Evolutionary conservation across 2,797 vertebrate species (phyloP).

Genomic region (Rhabdophis nuchalis): DNA sequence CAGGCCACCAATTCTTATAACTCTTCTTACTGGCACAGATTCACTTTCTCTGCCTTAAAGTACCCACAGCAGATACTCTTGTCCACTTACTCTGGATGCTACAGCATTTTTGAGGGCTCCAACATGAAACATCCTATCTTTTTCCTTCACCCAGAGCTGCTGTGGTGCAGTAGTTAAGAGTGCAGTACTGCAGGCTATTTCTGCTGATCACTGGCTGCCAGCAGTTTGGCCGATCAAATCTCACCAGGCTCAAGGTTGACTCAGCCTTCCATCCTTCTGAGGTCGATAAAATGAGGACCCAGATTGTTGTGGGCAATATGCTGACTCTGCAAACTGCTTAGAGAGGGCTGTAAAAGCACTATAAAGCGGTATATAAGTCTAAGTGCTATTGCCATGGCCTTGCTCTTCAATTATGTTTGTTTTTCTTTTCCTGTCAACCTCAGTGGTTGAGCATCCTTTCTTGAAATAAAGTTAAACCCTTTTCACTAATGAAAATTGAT

Average conservation of each 20-base stretch:
- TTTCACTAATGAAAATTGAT: neutral
- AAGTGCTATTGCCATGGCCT: neutral
- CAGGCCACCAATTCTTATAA: neutral
- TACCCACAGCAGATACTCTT: neutral
- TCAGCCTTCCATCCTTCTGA: no score
- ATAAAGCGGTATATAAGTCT: no score
- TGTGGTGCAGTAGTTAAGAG: no score
- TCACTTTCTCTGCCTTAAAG: neutral
- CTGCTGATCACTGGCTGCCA: no score
- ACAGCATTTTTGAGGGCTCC: neutral
- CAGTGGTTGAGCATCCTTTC: neutral
- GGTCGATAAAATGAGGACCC: no score
- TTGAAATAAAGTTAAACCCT: neutral
- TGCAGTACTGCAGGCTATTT: no score
- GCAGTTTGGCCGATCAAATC: no score
- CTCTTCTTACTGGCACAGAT: neutral
- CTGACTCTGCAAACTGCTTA: no score
- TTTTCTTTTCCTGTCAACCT: neutral
- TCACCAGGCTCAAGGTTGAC: no score
- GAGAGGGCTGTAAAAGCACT: no score
- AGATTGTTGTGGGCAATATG: no score
- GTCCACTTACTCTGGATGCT: neutral
- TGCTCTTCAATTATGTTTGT: neutral
- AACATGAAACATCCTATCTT: neutral
- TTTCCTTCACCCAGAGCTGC: no score